These are phyloP conservation scores for Hypsopygia costalis DNA, from an alignment of 2,888 invertebrate genomes.

Conservation along the genomic window DNA sequence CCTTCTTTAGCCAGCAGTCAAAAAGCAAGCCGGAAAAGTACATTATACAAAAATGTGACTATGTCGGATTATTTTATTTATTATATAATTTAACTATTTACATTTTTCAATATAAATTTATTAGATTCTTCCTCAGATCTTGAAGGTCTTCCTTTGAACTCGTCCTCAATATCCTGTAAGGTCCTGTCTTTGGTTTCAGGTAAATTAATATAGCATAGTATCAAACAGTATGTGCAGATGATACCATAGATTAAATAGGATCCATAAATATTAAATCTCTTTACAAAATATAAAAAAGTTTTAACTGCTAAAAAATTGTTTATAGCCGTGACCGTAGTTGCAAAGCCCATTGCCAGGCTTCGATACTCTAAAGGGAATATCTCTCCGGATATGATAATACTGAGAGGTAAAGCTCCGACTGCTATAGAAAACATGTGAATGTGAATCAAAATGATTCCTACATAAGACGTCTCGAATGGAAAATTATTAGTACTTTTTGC, in stretches of 20 bases:
- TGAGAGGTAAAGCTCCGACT: slow-evolving; percentile 20
- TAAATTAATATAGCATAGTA: background rate
- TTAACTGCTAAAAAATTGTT: slow-evolving; percentile 18
- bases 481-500: slow-evolving; percentile 9
- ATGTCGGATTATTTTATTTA: background rate
- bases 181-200: slow-evolving; percentile 13
- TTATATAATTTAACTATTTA: too few relatives aligned
- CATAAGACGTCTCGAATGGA: slow-evolving; percentile 11
- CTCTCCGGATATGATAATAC: slow-evolving; percentile 24
- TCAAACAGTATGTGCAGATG: slow-evolving; percentile 10
- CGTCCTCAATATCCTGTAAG: slow-evolving; percentile 10
- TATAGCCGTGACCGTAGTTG: slow-evolving; percentile 21
- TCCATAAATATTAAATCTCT: slow-evolving; percentile 19
- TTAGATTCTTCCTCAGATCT: background rate
- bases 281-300: slow-evolving; percentile 17
- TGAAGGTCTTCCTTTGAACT: background rate
- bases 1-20: too few relatives aligned
- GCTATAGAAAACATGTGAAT: slow-evolving; percentile 20
- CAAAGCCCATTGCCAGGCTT: slow-evolving; percentile 28
- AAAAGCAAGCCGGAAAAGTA: too few relatives aligned
- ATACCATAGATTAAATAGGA: slow-evolving; percentile 13
- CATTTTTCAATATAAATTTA: too few relatives aligned
- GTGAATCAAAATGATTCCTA: slow-evolving; percentile 19
- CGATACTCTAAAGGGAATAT: slow-evolving; percentile 25
- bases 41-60: too few relatives aligned